Evolutionary conservation across 1,140 invertebrate species (phyloP), one percentile per base, ranked within the genome.

Genomic region (Yoshiicerus persimilis): DNA sequence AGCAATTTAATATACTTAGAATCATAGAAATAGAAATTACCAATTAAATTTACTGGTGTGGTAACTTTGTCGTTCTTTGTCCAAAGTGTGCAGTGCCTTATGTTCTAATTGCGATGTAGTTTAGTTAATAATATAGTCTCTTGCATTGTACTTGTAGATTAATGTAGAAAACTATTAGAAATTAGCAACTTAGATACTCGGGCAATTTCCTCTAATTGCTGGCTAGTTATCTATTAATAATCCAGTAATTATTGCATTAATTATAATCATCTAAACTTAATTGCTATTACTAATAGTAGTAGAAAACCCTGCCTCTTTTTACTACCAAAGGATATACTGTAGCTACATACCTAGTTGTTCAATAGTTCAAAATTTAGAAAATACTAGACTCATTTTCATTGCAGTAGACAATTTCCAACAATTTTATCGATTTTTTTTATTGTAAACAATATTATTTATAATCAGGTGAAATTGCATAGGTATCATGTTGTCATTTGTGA

Each of bases 1-100:
- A 70, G 30, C 25, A 70, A 70, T 32, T 70, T 16, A 30, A 10
- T 47, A n/a, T 47, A 47, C 20, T 4, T 27, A 70, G 25, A 70
- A 11, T 34, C 32, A 32, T 38, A 77, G 23, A 80, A 80, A 80
- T 80, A 30, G 30, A 80, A 23, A 80, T 56, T 56, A 16, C 16
- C 39, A n/a, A 39, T 38, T 84, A 11, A 39, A 2, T 39, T 38
- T 47, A 84, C 38, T 84, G 23, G 83, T 56, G 83, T 56, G 83
- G 39, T 83, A 41, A 75, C 77, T 38, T 87, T 87, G 36, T 62
- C 36, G 62, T 77, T 75, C 38, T 80, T 41, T 77, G 64, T 87
- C 70, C 75, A 66, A 85, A 64, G 39, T 80, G 88, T 89, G 88
- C 88, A 87, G 88, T 89, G 88, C 88, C 88, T 89, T 89, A 56